Base-by-base conservation (phyloP, 2,888 invertebrate species). In the Drosophila eohydei region DNA sequence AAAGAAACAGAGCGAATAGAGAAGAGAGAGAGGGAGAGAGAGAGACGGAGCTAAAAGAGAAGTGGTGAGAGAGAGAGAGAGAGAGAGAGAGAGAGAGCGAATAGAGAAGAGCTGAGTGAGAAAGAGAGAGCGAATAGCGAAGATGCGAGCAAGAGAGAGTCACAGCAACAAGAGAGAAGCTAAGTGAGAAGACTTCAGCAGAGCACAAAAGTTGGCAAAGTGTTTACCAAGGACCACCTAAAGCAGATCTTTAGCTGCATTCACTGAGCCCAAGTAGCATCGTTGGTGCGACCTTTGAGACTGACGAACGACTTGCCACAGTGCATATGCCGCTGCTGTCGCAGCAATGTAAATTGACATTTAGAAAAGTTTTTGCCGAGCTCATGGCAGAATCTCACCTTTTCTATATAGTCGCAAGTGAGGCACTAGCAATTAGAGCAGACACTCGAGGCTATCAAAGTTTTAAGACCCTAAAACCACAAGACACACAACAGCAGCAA, bases 391-490 rank as follows among this genome's bases (percentile, higher is more conserved):
- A 32, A 58, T 57, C 61, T 60, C 34, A 56, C 51, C 44, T 58
- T 54, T 38, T 48, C 52, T 51, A 55, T 60, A 66, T 69, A 63
- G 50, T 75, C 75, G 63, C 58, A 57, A 46, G 61, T 56, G 55
- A 40, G 69, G 62, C 74, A 71, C 67, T 66, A 81, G 68, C 84
- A 83, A 82, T 86, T 79, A 87, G 71, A 70, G 65, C 58, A 61
- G 77, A 71, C 60, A 65, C 82, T 66, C 61, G 61, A 44, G 71
- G 82, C 81, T 65, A 68, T 69, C 52, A 71, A 83, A 88, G 65
- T 84, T 84, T 87, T 78, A 83, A 81, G 81, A 71, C 72, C 69
- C 68, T 36, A 54, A 54, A 72, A 58, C 62, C 40, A 43, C 71
- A 60, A 52, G 38, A 75, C 40, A 32, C 36, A 68, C 41, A 41